These are phyloP conservation scores for Pollenia labialis DNA, from an alignment of 2,888 invertebrate species.

Conservation along the genomic window DNA sequence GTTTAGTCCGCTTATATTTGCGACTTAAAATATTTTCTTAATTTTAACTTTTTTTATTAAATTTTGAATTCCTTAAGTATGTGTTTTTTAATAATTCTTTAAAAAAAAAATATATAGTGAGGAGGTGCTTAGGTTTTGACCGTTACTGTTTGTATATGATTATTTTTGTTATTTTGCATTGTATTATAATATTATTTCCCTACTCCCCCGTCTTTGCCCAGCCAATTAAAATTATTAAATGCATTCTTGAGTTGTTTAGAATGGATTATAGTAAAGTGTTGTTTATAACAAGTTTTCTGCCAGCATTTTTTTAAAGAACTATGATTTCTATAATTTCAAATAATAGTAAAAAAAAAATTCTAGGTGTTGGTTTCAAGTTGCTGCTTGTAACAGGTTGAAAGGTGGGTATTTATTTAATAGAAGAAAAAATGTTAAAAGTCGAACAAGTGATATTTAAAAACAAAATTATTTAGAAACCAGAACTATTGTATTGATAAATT, in stretches of 20 bases:
- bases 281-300: conserved; percentile 45
- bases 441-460: conserved; percentile 49
- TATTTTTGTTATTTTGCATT: no score
- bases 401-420: neutral
- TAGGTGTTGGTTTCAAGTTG: conserved; percentile 54
- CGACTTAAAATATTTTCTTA: no score
- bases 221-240: neutral
- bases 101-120: no score
- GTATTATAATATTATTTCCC: no score
- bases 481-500: conserved; percentile 2
- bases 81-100: no score
- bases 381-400: conserved; percentile 5
- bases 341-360: conserved; percentile 22
- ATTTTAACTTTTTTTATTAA: no score
- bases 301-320: neutral
- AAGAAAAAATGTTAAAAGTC: neutral
- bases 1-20: no score
- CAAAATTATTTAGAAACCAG: conserved; percentile 24
- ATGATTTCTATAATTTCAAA: neutral
- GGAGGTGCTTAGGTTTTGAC: no score
- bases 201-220: no score
- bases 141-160: no score
- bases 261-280: conserved; percentile 27
- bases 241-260: conserved; percentile 45
- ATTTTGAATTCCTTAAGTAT: no score